Evolutionary conservation across 2,888 invertebrate genomes (phyloP).

Genomic region (Drosophila longiperda): DNA sequence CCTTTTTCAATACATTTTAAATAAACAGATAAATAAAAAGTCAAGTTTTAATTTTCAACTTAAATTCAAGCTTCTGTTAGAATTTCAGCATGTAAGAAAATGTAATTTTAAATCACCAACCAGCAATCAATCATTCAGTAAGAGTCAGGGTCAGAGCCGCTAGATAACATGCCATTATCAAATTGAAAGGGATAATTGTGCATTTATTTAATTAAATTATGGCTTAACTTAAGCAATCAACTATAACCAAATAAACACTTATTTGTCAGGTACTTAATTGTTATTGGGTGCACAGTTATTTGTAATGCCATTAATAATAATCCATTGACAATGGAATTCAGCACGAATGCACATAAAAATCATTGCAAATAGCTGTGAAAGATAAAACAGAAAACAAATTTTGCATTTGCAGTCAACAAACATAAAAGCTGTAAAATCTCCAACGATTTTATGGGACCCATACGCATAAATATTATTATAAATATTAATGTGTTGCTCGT

Average conservation of each 20-base stretch:
- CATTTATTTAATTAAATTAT: not conserved
- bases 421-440: not conserved
- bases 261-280: not conserved
- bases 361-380: constrained; percentile 14
- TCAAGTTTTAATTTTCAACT: not conserved
- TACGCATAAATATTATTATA: constrained; percentile 29
- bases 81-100: not conserved
- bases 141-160: not conserved
- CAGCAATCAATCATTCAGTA: not conserved
- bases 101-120: not conserved
- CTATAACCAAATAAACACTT: not conserved
- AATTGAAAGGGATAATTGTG: not conserved
- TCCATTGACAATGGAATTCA: not conserved
- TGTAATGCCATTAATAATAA: not conserved
- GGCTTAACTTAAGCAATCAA: not conserved
- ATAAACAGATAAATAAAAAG: not conserved
- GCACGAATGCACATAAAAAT: constrained; percentile 2
- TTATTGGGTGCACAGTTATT: not conserved
- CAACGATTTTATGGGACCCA: constrained; percentile 3
- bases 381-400: constrained; percentile 14
- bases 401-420: not conserved
- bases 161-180: not conserved
- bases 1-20: not conserved
- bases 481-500: constrained; percentile 50
- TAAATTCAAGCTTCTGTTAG: not conserved